These are phyloP conservation scores for Tryphoninae sp. DNA, from an alignment of 2,888 invertebrate genomes.

Conservation along the genomic window DNA sequence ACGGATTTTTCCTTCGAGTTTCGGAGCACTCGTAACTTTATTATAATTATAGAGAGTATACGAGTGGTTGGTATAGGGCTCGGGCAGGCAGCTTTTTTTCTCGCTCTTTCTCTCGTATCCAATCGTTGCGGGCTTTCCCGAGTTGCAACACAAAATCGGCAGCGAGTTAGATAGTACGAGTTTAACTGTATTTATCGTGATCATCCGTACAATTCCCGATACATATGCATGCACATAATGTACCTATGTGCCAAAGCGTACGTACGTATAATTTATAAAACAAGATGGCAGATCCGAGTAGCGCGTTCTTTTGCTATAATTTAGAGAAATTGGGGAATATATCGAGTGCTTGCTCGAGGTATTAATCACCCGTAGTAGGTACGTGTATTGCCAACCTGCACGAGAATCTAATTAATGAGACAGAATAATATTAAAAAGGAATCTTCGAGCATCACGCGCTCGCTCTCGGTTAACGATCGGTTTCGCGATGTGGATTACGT, in stretches of 20 bases:
- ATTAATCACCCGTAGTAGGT: neutral
- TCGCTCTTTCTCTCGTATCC: constrained; percentile 7
- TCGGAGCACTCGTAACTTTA: constrained; percentile 50
- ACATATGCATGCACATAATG: too few relatives aligned
- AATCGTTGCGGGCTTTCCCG: neutral
- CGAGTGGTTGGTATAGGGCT: constrained; percentile 5
- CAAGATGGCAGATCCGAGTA: neutral
- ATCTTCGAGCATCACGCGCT: too few relatives aligned
- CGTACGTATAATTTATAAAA: too few relatives aligned
- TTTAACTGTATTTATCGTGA: too few relatives aligned
- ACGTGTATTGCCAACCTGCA: neutral
- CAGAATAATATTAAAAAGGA: too few relatives aligned
- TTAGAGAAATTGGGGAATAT: neutral
- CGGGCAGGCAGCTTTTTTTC: constrained; percentile 18
- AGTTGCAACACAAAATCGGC: neutral
- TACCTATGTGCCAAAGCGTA: too few relatives aligned
- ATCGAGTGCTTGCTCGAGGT: neutral
- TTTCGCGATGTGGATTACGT: too few relatives aligned
- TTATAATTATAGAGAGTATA: constrained; percentile 34
- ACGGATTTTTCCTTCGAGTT: constrained; percentile 41
- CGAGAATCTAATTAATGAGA: too few relatives aligned
- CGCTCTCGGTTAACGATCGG: too few relatives aligned
- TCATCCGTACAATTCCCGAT: too few relatives aligned
- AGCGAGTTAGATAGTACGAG: too few relatives aligned
- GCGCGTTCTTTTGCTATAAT: neutral